A percentile compares a stretch with the other conserved stretches of the same genome.
phyloP scores from a whole-genome alignment of 2,113 vertebrate species.

The Micronycteris hirsuta region DNA sequence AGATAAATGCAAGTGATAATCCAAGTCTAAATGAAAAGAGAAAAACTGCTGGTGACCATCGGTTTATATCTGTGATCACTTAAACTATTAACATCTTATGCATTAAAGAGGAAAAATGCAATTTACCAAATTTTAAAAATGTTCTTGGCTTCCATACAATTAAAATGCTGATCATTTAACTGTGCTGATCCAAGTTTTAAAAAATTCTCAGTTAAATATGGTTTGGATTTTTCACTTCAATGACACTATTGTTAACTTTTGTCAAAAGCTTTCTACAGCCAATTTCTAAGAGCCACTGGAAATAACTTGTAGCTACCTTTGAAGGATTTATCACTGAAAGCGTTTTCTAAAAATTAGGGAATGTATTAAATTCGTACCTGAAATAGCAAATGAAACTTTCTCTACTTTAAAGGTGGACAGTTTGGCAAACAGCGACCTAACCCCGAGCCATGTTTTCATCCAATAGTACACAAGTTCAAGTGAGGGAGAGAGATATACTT shows the following conservation, averaged over 20 bases:
- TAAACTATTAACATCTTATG: not conserved
- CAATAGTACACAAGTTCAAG: not conserved
- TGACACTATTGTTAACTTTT: constrained; percentile 37
- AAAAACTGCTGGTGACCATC: constrained; percentile 53
- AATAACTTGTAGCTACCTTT: constrained; percentile 42
- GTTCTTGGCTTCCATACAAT: not conserved
- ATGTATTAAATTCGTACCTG: constrained; percentile 56
- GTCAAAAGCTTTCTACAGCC: not conserved
- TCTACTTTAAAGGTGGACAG: not conserved
- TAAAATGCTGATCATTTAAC: not conserved
- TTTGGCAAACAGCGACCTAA: constrained; percentile 26
- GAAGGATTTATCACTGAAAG: constrained; percentile 22
- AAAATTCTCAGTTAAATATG: not conserved
- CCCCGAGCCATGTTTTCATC: not conserved
- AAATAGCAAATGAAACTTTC: constrained; percentile 28
- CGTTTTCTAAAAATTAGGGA: constrained; percentile 47
- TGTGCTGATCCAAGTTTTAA: not conserved
- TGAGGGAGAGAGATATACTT: not conserved
- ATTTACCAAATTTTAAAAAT: not conserved
- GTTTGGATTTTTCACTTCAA: constrained; percentile 36
- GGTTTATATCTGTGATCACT: not conserved
- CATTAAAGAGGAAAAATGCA: not conserved
- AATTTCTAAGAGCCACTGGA: constrained; percentile 38
- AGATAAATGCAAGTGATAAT: constrained; percentile 89
- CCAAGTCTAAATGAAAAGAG: constrained; percentile 83